These are phyloP conservation scores for Leptinotarsa juncta DNA, from an alignment of 2,888 invertebrate genomes.

Conservation along the genomic window DNA sequence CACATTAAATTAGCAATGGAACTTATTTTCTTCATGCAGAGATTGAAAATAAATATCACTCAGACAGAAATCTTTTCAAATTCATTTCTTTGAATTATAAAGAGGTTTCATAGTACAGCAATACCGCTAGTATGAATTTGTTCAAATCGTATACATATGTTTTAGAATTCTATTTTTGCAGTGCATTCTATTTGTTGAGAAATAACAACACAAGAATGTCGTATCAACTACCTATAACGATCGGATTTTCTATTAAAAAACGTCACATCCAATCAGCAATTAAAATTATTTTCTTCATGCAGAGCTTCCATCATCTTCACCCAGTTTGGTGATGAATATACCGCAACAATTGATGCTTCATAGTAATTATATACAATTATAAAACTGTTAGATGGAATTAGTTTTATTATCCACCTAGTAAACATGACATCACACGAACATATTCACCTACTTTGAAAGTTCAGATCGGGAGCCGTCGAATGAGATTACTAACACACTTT, in stretches of 20 bases:
- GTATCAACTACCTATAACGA: background rate
- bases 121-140: too few species aligned
- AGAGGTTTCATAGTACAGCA: too few species aligned
- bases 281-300: background rate
- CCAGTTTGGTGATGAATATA: conserved; percentile 22
- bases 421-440: conserved; percentile 44
- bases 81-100: too few species aligned
- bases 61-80: background rate
- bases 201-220: background rate
- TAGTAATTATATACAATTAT: conserved; percentile 38
- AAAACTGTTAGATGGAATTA: conserved; percentile 39
- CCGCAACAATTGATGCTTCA: conserved; percentile 24
- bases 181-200: background rate
- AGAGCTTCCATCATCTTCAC: conserved; percentile 47
- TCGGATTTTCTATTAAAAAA: background rate
- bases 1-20: conserved; percentile 11
- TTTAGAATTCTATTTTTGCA: conserved; percentile 66
- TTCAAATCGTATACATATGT: too few species aligned
- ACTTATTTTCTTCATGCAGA: background rate
- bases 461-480: conserved; percentile 45
- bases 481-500: conserved; percentile 38
- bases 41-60: conserved; percentile 45
- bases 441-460: conserved; percentile 58
- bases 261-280: conserved; percentile 10
- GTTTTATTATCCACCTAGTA: conserved; percentile 39